A percentile compares a stretch with the other conserved stretches of the same genome.
Conservation (phyloP, 2,113 vertebrate genomes). For the Anthoscopus minutus region DNA sequence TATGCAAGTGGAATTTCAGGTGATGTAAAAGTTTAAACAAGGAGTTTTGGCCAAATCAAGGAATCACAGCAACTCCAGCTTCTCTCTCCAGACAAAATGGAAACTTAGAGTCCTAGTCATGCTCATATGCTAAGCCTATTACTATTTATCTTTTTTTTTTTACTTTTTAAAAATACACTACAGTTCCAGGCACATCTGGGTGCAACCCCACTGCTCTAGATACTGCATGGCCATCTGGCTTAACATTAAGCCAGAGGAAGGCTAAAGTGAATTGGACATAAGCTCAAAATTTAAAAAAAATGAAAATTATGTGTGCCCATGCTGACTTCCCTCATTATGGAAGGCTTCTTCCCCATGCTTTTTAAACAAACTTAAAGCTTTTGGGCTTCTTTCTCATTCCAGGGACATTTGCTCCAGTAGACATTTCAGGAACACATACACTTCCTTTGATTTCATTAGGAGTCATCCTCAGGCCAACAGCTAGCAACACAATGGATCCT, state of each 20-base stretch:
- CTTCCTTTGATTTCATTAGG: neutral
- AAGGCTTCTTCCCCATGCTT: neutral
- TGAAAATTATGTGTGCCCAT: neutral
- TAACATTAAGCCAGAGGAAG: neutral
- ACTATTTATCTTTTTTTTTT: neutral
- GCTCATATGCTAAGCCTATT: neutral
- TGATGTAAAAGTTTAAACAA: neutral
- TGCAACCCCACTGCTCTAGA: neutral
- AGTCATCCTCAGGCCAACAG: neutral
- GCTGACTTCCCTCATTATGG: neutral
- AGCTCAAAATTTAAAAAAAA: neutral
- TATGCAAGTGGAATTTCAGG: neutral
- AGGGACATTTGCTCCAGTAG: neutral
- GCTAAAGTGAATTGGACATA: neutral
- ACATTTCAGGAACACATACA: neutral
- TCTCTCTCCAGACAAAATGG: neutral
- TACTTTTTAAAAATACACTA: neutral
- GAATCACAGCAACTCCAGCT: neutral
- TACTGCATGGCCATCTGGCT: neutral
- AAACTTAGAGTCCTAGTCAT: neutral
- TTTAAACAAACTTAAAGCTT: neutral
- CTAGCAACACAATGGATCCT: neutral
- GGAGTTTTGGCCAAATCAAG: neutral
- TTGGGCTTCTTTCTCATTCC: neutral
- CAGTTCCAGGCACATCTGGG: neutral